Conservation (phyloP, 2,888 invertebrate genomes). For the Drosophila paranaensis region DNA sequence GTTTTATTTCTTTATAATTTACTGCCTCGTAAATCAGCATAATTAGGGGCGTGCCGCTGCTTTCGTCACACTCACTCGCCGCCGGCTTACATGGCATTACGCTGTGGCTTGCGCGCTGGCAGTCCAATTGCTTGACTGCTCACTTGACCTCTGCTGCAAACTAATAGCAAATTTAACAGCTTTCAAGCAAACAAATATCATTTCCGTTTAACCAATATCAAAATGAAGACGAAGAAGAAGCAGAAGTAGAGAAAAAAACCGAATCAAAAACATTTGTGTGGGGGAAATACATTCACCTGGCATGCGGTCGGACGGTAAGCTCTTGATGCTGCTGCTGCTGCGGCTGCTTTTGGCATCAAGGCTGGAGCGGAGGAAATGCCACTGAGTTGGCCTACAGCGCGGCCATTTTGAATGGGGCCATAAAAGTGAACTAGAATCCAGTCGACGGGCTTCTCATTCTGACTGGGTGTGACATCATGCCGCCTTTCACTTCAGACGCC, state of each 20-base stretch:
- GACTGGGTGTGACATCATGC: constrained; percentile 50
- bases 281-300: constrained; percentile 74
- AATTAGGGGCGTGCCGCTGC: constrained; percentile 9
- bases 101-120: constrained; percentile 52
- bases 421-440: constrained; percentile 38
- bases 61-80: constrained; percentile 12
- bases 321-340: constrained; percentile 63
- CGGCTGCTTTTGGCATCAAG: constrained; percentile 60
- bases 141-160: constrained; percentile 69
- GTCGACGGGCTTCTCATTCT: constrained; percentile 18
- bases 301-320: constrained; percentile 13
- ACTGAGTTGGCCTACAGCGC: constrained; percentile 12
- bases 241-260: background rate
- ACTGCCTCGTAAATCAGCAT: constrained; percentile 43
- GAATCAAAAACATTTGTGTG: constrained; percentile 41
- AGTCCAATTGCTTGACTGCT: constrained; percentile 49
- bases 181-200: constrained; percentile 65
- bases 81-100: constrained; percentile 7
- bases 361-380: constrained; percentile 60
- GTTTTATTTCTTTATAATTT: constrained; percentile 27
- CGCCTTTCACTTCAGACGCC: constrained; percentile 61
- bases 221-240: constrained; percentile 15
- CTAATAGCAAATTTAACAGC: constrained; percentile 63
- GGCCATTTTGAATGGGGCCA: constrained; percentile 32
- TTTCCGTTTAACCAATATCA: constrained; percentile 65